Percentiles rank a stretch among this genome's conserved stretches.
Conservation (phyloP, 2,797 vertebrate species). For the Hybognathus amarus region DNA sequence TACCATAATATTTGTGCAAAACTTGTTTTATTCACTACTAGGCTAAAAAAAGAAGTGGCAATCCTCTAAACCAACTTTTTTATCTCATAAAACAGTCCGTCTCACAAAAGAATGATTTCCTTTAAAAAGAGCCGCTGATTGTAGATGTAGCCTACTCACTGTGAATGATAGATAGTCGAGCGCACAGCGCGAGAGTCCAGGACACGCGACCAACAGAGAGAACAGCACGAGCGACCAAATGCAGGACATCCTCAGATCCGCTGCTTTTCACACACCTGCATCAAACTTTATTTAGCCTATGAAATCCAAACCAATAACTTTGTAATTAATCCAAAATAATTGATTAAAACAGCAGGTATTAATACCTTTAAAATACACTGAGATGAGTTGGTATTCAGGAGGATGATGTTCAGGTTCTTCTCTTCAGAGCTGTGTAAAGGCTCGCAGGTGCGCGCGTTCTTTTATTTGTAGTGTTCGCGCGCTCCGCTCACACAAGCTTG, state of each 20-base stretch:
- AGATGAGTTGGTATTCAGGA: neutral
- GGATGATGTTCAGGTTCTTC: conserved; percentile 2
- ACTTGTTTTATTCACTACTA: neutral
- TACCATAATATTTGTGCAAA: neutral
- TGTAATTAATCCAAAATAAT: neutral
- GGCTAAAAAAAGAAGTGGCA: neutral
- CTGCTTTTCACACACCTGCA: neutral
- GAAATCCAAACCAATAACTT: neutral
- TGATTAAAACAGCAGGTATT: neutral
- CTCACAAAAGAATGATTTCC: neutral
- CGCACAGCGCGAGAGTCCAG: conserved; percentile 53
- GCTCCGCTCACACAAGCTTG: conserved; percentile 17
- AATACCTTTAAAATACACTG: conserved; percentile 10
- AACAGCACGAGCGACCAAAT: conserved; percentile 50
- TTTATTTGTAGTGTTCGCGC: conserved; percentile 24
- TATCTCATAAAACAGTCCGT: neutral
- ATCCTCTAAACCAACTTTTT: neutral
- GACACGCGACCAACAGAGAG: conserved; percentile 54
- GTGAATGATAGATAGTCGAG: conserved; percentile 24
- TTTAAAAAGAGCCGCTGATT: neutral
- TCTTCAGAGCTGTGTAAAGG: neutral
- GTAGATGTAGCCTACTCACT: neutral
- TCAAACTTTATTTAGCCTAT: conserved; percentile 1
- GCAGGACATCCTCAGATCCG: conserved; percentile 40
- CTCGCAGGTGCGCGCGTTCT: conserved; percentile 26